These are phyloP conservation scores for Melanostigma gelatinosum DNA, from an alignment of 2,113 vertebrate species.

Conservation along the genomic window DNA sequence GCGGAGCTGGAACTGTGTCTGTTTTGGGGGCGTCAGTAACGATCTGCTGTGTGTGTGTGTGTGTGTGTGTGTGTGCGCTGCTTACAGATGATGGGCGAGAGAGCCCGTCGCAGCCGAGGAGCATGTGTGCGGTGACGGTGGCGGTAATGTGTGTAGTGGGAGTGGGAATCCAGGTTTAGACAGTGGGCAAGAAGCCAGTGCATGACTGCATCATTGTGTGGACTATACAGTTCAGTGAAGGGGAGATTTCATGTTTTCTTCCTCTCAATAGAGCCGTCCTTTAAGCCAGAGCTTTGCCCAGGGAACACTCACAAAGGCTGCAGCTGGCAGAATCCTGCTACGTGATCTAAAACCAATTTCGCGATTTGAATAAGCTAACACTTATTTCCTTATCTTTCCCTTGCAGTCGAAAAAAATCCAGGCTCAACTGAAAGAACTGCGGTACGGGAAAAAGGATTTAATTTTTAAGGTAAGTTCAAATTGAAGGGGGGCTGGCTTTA, in stretches of 20 bases:
- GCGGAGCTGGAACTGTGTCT: slow-evolving; percentile 37
- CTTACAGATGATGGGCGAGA: slow-evolving; percentile 18
- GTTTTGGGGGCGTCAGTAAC: slow-evolving; percentile 23
- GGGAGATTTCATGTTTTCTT: slow-evolving; percentile 79
- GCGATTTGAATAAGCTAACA: slow-evolving; percentile 79
- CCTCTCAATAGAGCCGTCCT: slow-evolving; percentile 68
- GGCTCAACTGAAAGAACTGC: slow-evolving; percentile 97
- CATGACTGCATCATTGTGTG: slow-evolving; percentile 75
- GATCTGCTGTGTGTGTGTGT: background rate
- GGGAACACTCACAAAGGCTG: slow-evolving; percentile 76
- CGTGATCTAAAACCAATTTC: slow-evolving; percentile 86
- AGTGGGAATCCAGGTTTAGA: slow-evolving; percentile 69
- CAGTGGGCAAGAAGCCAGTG: slow-evolving; percentile 69
- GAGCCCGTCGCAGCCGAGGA: slow-evolving; percentile 27
- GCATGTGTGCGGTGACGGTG: slow-evolving; percentile 32
- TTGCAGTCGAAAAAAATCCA: slow-evolving; percentile 98
- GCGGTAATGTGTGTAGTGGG: slow-evolving; percentile 58
- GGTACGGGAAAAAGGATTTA: slow-evolving; percentile 98
- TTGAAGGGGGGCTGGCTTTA: slow-evolving; percentile 52
- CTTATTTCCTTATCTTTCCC: slow-evolving; percentile 81
- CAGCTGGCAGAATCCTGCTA: slow-evolving; percentile 77
- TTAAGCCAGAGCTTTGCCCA: slow-evolving; percentile 75
- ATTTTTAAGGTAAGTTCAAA: slow-evolving; percentile 94
- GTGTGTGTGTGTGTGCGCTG: background rate
- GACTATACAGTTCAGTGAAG: slow-evolving; percentile 77